Percentiles rank a stretch among this genome's conserved stretches.
phyloP scores from a whole-genome alignment of 35 echinoderm and acorn worm species.

The Heliocidaris erythrogramma region DNA sequence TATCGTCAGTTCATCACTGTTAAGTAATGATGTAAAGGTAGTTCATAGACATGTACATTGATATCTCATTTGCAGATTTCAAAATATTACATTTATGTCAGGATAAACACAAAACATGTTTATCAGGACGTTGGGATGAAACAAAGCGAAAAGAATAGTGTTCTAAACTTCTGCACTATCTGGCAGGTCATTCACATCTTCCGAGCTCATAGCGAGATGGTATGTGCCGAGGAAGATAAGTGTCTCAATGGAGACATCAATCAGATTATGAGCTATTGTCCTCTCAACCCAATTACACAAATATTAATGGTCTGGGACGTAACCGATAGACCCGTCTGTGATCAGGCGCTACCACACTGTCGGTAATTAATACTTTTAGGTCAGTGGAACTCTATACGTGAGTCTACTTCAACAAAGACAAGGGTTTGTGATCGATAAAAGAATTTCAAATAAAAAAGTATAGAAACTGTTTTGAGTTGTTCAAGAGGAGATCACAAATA shows the following conservation, averaged over 20 bases:
- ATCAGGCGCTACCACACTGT: not conserved
- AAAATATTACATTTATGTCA: no score
- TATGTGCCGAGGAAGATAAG: not conserved
- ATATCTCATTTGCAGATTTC: not conserved
- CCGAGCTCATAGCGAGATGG: not conserved
- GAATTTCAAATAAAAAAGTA: not conserved
- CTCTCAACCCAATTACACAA: not conserved
- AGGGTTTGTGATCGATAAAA: not conserved
- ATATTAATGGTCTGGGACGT: not conserved
- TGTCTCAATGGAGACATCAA: not conserved
- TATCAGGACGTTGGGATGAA: no score
- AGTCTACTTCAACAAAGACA: not conserved
- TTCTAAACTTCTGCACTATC: not conserved
- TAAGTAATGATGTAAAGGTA: no score
- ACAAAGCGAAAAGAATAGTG: no score
- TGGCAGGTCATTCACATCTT: not conserved
- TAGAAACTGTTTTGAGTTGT: not conserved
- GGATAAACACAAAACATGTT: no score
- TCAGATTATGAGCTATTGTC: slow-evolving; percentile 4
- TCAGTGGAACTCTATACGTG: not conserved
- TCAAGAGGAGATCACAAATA: not conserved
- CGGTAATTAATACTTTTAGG: not conserved
- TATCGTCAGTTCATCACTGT: no score
- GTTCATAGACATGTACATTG: not conserved
- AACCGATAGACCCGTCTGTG: not conserved